Evolutionary conservation across 2,797 vertebrate species (phyloP).

Genomic region (Chromobotia macracanthus): DNA sequence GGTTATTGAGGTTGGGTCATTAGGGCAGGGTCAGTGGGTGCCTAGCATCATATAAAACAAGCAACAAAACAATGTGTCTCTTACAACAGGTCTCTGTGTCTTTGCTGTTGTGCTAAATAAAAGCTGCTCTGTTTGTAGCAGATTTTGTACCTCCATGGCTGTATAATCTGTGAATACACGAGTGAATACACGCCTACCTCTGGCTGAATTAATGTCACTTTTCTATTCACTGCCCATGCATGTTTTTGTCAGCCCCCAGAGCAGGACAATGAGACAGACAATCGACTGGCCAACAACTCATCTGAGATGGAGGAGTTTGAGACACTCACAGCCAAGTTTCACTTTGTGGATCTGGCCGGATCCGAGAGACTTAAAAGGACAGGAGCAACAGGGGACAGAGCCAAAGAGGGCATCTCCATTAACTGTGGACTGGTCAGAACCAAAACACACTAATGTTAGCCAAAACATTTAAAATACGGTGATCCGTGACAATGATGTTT

Average conservation of each 20-base stretch:
- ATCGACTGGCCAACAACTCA: constrained; percentile 87
- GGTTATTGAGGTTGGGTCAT: not conserved
- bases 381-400: constrained; percentile 93
- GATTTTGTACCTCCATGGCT: not conserved
- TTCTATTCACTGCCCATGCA: constrained; percentile 24
- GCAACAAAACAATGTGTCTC: not conserved
- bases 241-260: constrained; percentile 53
- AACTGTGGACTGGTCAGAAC: constrained; percentile 88
- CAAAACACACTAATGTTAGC: not conserved
- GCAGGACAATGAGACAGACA: constrained; percentile 85
- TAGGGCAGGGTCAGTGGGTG: no score
- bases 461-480: not conserved
- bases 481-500: not conserved
- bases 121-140: not conserved
- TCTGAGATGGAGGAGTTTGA: constrained; percentile 90
- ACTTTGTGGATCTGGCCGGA: constrained; percentile 96
- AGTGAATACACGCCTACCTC: not conserved
- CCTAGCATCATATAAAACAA: not conserved
- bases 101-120: not conserved
- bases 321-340: constrained; percentile 96
- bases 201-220: not conserved
- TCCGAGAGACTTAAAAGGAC: constrained; percentile 95
- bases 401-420: constrained; percentile 97
- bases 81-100: not conserved
- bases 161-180: no score